Percentiles rank a stretch among this genome's conserved stretches.
These are phyloP conservation scores for Calypte anna DNA, from an alignment of 2,113 vertebrate species.

Conservation along the genomic window DNA sequence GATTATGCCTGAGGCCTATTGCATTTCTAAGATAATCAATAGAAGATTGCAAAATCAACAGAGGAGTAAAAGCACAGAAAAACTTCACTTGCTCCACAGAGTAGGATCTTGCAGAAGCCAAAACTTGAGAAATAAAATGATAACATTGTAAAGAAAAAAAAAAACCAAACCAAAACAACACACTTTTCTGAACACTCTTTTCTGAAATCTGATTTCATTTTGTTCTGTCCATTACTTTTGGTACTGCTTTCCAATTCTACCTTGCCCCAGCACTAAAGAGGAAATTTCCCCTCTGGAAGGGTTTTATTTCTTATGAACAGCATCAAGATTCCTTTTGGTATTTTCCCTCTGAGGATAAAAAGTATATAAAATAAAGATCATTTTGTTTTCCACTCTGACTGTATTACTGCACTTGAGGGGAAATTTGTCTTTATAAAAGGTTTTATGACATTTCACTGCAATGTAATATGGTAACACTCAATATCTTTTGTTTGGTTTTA, in stretches of 20 bases:
- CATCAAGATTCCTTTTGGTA: constrained; percentile 49
- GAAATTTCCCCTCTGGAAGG: constrained; percentile 58
- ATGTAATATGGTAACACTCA: constrained; percentile 14
- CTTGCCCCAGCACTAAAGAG: constrained; percentile 44
- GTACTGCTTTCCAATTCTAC: constrained; percentile 53
- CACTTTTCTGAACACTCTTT: neutral
- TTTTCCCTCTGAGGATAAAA: constrained; percentile 62
- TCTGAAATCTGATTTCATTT: constrained; percentile 46
- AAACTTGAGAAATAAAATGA: constrained; percentile 4
- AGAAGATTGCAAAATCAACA: constrained; percentile 3
- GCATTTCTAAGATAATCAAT: constrained; percentile 22
- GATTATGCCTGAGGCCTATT: constrained; percentile 6
- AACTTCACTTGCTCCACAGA: neutral
- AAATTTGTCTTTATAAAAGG: constrained; percentile 67
- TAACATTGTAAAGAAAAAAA: neutral
- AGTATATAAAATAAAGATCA: constrained; percentile 56
- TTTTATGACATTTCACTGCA: constrained; percentile 57
- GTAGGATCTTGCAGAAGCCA: neutral
- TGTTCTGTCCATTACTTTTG: constrained; percentile 16
- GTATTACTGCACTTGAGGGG: constrained; percentile 62
- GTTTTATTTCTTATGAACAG: constrained; percentile 58
- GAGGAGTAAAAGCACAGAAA: neutral
- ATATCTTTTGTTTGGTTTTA: constrained; percentile 59
- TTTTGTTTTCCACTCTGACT: constrained; percentile 62
- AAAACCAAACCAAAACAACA: neutral